Percentiles rank a stretch among this genome's conserved stretches.
Evolutionary conservation across 1,140 invertebrate genomes (phyloP).

Genomic region (Pogonus chalceus): DNA sequence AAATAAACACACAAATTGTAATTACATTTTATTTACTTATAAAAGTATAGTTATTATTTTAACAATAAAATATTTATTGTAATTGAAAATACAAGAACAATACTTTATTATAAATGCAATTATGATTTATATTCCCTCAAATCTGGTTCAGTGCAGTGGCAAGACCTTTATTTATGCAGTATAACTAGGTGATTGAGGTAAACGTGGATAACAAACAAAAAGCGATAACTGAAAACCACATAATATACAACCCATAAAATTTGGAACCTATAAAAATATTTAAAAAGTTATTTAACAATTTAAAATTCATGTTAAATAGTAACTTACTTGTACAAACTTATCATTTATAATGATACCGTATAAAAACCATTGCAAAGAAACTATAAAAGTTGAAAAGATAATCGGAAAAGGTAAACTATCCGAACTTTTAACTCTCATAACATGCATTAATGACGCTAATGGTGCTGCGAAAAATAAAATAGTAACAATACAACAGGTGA

Average conservation of each 20-base stretch:
- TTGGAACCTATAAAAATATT: conserved; percentile 49
- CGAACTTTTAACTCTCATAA: conserved; percentile 60
- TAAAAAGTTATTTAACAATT: conserved; percentile 15
- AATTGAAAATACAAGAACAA: no score
- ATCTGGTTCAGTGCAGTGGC: no score
- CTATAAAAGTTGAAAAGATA: conserved; percentile 63
- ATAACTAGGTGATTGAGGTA: conserved; percentile 15
- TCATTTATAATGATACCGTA: conserved; percentile 64
- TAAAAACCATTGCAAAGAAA: conserved; percentile 61
- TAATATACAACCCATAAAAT: conserved; percentile 58
- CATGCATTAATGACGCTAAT: conserved; percentile 62
- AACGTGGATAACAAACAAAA: conserved; percentile 56
- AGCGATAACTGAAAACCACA: conserved; percentile 56
- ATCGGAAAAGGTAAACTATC: conserved; percentile 70
- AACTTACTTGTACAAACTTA: conserved; percentile 55
- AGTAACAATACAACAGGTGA: conserved; percentile 59
- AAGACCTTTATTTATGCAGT: conserved; percentile 4
- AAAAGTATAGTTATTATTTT: no score
- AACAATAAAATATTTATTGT: no score
- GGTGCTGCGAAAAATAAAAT: conserved; percentile 71
- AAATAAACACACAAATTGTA: no score
- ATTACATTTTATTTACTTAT: no score
- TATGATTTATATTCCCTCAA: no score
- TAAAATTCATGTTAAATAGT: conserved; percentile 9
- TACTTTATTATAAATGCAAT: no score